Evolutionary conservation across 2,797 vertebrate genomes (phyloP).

Genomic region (Chrysocyon brachyurus): DNA sequence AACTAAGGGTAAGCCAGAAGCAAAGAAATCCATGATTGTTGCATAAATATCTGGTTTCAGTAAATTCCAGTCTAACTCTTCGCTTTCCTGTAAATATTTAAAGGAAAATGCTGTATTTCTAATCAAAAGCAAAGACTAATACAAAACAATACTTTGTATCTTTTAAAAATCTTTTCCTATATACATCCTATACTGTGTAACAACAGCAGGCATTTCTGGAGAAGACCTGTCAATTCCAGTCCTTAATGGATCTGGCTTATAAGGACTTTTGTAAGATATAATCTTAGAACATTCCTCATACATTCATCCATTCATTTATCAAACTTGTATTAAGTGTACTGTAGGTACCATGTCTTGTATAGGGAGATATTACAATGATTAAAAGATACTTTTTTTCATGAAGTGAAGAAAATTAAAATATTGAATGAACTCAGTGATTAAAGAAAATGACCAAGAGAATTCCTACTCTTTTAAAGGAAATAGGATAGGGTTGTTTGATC

Average conservation of each 20-base stretch:
- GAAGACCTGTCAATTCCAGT: background rate
- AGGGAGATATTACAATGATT: background rate
- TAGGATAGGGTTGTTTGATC: background rate
- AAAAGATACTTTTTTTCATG: background rate
- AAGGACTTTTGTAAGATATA: conserved; percentile 58
- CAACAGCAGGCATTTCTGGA: conserved; percentile 1
- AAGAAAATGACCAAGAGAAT: conserved; percentile 9
- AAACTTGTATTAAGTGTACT: background rate
- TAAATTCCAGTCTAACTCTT: conserved; percentile 91
- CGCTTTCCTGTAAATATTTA: conserved; percentile 85
- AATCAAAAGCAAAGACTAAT: conserved; percentile 19
- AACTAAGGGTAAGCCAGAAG: conserved; percentile 96
- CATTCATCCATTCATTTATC: background rate
- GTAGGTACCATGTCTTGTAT: background rate
- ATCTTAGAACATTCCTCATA: background rate
- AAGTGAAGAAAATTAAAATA: conserved; percentile 17
- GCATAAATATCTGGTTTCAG: conserved; percentile 98
- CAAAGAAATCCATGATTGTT: conserved; percentile 98
- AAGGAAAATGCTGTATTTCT: conserved; percentile 16
- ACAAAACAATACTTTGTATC: conserved; percentile 11
- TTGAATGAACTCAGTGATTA: background rate
- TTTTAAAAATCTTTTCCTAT: conserved; percentile 18
- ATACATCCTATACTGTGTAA: background rate
- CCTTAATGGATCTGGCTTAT: conserved; percentile 1
- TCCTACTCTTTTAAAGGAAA: conserved; percentile 27